phyloP scores from a whole-genome alignment of 2,113 vertebrate species.

The Sorex fumeus region DNA sequence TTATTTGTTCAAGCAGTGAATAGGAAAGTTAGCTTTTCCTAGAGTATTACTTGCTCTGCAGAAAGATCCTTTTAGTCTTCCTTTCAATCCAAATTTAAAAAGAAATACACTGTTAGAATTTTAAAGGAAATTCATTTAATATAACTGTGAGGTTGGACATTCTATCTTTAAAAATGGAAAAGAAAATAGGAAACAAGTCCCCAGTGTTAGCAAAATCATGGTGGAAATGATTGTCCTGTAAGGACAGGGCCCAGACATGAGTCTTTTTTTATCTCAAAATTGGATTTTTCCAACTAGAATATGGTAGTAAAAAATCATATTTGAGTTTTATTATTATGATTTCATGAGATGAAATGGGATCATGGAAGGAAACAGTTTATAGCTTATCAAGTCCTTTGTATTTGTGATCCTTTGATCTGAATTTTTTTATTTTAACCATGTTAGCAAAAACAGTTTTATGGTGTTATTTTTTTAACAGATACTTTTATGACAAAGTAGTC shows the following conservation, averaged over 20 bases:
- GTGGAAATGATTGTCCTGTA: not conserved
- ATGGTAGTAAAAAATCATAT: not conserved
- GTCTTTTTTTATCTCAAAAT: not conserved
- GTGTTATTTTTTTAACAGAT: slow-evolving; percentile 84
- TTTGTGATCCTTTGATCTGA: slow-evolving; percentile 13
- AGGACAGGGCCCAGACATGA: not conserved
- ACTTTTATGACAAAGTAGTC: slow-evolving; percentile 90
- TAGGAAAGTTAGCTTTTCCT: slow-evolving; percentile 5
- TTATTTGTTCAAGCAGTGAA: slow-evolving; percentile 23
- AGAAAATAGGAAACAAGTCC: not conserved
- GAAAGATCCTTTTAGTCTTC: slow-evolving; percentile 38
- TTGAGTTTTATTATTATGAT: not conserved
- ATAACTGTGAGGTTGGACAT: not conserved
- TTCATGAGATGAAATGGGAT: slow-evolving; percentile 4
- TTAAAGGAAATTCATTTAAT: not conserved
- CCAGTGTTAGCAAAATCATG: slow-evolving; percentile 3
- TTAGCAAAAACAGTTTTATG: slow-evolving; percentile 56
- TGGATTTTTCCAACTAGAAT: not conserved
- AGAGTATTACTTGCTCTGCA: not conserved
- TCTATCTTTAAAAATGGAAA: slow-evolving; percentile 49
- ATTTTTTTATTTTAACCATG: slow-evolving; percentile 19
- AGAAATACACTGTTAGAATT: not conserved
- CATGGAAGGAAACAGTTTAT: not conserved
- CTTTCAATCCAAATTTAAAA: slow-evolving; percentile 49
- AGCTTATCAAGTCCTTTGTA: not conserved